Conservation (phyloP, 2,888 invertebrate species). For the Patella pellucida region DNA sequence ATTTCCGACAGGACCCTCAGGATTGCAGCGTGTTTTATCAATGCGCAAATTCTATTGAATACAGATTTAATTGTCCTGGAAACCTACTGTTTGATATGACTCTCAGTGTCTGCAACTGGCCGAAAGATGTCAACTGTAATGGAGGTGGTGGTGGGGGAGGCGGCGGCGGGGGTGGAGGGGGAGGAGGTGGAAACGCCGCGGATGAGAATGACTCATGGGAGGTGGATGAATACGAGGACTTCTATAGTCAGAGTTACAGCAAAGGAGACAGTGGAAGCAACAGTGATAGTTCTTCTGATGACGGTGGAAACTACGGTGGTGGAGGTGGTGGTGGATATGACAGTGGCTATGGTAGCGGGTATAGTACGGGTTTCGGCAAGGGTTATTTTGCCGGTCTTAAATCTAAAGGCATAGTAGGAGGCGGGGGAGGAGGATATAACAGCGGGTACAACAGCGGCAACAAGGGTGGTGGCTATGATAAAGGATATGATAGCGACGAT, state of each 20-base stretch:
- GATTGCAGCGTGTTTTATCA: conserved; percentile 22
- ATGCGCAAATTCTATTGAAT: conserved; percentile 20
- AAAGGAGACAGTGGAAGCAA: conserved; percentile 34
- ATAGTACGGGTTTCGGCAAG: neutral
- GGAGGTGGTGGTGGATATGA: conserved; percentile 29
- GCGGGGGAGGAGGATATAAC: conserved; percentile 15
- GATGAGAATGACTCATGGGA: conserved; percentile 17
- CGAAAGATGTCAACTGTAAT: conserved; percentile 19
- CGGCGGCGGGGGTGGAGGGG: conserved; percentile 20
- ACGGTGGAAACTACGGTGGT: conserved; percentile 24
- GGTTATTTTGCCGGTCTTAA: neutral
- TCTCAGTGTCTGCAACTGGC: conserved; percentile 25
- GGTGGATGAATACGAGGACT: conserved; percentile 9
- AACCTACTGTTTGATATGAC: conserved; percentile 20
- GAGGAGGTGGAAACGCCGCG: conserved; percentile 14
- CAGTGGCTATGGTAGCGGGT: conserved; percentile 2
- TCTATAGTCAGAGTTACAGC: conserved; percentile 31
- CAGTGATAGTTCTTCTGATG: conserved; percentile 21
- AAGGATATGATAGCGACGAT: conserved; percentile 17
- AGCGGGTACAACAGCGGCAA: conserved; percentile 1
- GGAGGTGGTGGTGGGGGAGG: conserved; percentile 1
- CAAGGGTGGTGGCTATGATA: conserved; percentile 2
- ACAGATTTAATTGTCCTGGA: conserved; percentile 21
- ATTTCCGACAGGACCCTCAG: conserved; percentile 17
- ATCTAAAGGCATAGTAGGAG: neutral